These are phyloP conservation scores for Sarcophilus harrisii DNA, from an alignment of 2,797 vertebrate genomes.

Conservation along the genomic window DNA sequence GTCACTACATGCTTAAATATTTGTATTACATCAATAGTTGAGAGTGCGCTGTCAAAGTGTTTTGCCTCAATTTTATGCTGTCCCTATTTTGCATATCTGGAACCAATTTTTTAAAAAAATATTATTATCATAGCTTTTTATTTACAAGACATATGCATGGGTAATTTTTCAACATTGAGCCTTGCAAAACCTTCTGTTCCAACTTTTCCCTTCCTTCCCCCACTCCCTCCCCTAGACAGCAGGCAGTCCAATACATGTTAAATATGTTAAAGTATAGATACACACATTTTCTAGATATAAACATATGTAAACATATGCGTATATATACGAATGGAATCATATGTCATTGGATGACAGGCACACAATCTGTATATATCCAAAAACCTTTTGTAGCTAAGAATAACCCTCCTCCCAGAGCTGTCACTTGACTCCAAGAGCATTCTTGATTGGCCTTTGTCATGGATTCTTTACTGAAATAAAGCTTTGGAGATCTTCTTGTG, in stretches of 20 bases:
- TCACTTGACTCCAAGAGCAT: not conserved
- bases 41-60: conserved; percentile 46
- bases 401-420: not conserved
- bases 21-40: conserved; percentile 49
- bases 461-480: not conserved
- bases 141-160: too few relatives aligned
- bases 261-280: too few relatives aligned
- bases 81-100: conserved; percentile 41
- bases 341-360: not conserved
- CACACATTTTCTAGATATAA: not conserved
- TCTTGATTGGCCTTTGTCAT: not conserved
- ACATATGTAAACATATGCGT: not conserved
- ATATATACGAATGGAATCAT: not conserved
- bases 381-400: not conserved
- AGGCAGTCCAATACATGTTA: too few relatives aligned
- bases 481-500: not conserved
- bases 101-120: conserved; percentile 52
- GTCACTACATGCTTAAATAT: conserved; percentile 19
- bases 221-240: too few relatives aligned
- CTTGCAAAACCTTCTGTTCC: too few relatives aligned
- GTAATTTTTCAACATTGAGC: too few relatives aligned
- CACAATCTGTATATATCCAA: not conserved
- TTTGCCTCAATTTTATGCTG: conserved; percentile 50
- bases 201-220: too few relatives aligned
- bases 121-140: too few relatives aligned